Conservation (phyloP, 2,113 vertebrate genomes). For the Raja brachyura region DNA sequence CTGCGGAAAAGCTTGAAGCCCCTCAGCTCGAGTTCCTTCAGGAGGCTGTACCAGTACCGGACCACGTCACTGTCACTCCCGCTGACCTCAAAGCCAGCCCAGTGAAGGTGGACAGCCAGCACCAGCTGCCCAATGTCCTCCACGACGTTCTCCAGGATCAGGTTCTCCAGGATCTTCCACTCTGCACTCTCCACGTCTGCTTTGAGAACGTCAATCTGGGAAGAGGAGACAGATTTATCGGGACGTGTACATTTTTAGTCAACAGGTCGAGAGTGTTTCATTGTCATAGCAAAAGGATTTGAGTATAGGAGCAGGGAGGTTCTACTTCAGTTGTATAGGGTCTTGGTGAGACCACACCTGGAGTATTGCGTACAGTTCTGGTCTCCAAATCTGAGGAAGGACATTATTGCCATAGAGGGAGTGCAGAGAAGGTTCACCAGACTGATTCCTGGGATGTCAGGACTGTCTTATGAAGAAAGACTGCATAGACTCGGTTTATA, state of each 20-base stretch:
- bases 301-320: no score
- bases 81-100: constrained; percentile 88
- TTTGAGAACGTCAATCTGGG: constrained; percentile 85
- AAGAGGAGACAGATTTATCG: constrained; percentile 31
- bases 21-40: constrained; percentile 76
- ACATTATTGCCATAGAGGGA: no score
- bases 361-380: no score
- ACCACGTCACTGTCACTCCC: constrained; percentile 81
- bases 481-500: no score
- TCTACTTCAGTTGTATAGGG: no score
- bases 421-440: no score
- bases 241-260: not conserved
- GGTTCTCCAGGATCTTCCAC: constrained; percentile 94
- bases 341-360: no score
- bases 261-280: no score
- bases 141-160: constrained; percentile 79
- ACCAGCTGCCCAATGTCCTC: constrained; percentile 81
- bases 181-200: constrained; percentile 88
- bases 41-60: constrained; percentile 89
- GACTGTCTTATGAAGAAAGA: no score
- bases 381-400: no score
- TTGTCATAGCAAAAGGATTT: no score
- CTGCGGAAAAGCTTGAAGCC: constrained; percentile 80
- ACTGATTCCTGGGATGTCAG: no score
- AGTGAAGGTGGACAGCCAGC: constrained; percentile 85